Base-by-base conservation (phyloP, 2,113 vertebrate genomes). In the Notarius quadriscutis region DNA sequence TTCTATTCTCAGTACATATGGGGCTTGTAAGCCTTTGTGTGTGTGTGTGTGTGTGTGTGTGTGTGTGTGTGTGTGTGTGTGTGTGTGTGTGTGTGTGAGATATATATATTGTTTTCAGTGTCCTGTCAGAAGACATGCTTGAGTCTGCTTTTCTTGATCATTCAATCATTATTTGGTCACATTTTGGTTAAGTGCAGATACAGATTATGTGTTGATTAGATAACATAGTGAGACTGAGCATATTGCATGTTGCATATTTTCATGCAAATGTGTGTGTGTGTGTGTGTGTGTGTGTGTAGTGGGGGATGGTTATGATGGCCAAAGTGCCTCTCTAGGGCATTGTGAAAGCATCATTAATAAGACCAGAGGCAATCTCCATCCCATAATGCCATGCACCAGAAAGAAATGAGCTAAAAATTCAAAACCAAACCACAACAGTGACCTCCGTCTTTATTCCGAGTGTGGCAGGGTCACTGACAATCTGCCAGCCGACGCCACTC, bases 401-500 rank as follows among this genome's bases (percentile, higher is more conserved):
- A 88, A 89, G 69, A 62, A 80, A 58, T 67, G 53, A 53, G 53
- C 91, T 89, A 87, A 89, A 90, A 92, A 91, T 91, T 86, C 89
- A 91, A 92, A 93, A 91, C 65, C 78, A 89, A 87, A 83, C 69
- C 53, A 48, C 63, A 86, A 91, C 88, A 69, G 27, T 86, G 86
- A 87, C 89, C 88, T 63, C 7, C 27, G 87, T 20, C 51, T 80
- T 88, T 80, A 92, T 91, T 91, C 91, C 92, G 87, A 90, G 81
- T 85, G 84, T 90, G 87, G 90, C 85, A 57, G 89, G 34, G 10
- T 72, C 78, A 85, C 84, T 65, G 80, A 67, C 91, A 92, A 91
- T 92, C 89, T 89, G 87, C 91, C 89, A 92, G 91, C 90, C 91
- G 89, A 84, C 89, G 71, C 91, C 82, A 85, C 34, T 85, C 51